Evolutionary conservation across 1,140 invertebrate species (phyloP).

Genomic region (Dryas iulia): DNA sequence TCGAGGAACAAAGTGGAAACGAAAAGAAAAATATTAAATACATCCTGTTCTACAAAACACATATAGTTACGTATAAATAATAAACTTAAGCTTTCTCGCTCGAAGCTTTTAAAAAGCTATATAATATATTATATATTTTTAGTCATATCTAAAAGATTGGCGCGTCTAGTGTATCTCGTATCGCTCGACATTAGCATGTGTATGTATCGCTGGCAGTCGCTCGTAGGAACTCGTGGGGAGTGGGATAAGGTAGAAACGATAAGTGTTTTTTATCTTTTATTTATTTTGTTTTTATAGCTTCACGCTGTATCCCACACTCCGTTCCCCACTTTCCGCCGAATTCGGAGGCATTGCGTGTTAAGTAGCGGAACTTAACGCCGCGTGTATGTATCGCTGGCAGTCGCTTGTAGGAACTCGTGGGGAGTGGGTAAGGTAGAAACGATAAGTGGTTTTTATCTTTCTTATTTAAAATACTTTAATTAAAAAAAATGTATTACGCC

Average conservation of each 20-base stretch:
- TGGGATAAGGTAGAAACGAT: neutral
- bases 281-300: neutral
- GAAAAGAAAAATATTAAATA: no score
- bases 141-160: constrained; percentile 18
- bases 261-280: neutral
- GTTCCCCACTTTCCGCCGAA: no score
- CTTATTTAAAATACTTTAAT: no score
- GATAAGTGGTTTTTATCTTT: neutral
- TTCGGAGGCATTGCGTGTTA: no score
- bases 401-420: constrained; percentile 19
- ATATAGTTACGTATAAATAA: neutral
- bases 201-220: constrained; percentile 30
- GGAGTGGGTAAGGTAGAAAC: constrained; percentile 1
- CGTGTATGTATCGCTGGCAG: constrained; percentile 29
- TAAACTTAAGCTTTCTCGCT: neutral
- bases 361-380: no score
- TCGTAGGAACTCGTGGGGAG: constrained; percentile 7
- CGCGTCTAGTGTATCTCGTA: constrained; percentile 21
- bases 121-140: neutral
- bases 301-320: no score
- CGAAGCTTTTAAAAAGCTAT: neutral
- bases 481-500: no score
- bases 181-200: constrained; percentile 34
- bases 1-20: no score
- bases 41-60: neutral